A percentile compares a stretch with the other conserved stretches of the same genome.
These are phyloP conservation scores for Rhynchomys soricoides DNA, from an alignment of 2,113 vertebrate species.

Conservation along the genomic window DNA sequence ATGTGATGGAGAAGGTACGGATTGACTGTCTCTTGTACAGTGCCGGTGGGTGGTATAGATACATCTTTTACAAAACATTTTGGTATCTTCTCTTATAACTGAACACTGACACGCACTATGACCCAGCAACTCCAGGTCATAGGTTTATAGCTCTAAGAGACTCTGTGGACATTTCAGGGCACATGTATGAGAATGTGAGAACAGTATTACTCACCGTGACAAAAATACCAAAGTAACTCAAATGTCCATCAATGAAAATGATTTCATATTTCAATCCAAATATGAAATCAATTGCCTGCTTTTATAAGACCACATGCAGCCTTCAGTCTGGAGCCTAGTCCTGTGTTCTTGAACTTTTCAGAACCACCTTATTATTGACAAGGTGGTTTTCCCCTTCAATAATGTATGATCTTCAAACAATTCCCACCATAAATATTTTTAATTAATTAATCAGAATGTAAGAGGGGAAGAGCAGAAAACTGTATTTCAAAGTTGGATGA, in stretches of 20 bases:
- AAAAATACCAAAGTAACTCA: background rate
- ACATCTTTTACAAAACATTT: background rate
- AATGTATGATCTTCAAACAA: background rate
- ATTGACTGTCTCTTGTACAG: background rate
- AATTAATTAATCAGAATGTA: background rate
- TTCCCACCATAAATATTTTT: background rate
- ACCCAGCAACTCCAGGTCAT: background rate
- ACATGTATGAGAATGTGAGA: background rate
- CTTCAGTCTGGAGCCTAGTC: too few species aligned
- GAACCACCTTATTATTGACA: too few species aligned
- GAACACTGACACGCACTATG: background rate
- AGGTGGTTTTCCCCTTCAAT: background rate
- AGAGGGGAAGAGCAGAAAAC: background rate
- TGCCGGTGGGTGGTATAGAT: background rate
- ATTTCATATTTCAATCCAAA: too few species aligned
- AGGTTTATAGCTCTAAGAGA: background rate
- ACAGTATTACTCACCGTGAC: background rate
- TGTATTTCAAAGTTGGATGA: background rate
- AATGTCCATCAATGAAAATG: background rate
- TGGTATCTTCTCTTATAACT: background rate
- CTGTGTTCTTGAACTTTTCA: too few species aligned
- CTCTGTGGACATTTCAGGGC: background rate
- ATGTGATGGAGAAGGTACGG: background rate
- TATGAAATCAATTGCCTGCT: too few species aligned
- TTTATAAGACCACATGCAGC: too few species aligned